Base-by-base conservation (phyloP, 2,797 vertebrate species). In the Lates japonicus region DNA sequence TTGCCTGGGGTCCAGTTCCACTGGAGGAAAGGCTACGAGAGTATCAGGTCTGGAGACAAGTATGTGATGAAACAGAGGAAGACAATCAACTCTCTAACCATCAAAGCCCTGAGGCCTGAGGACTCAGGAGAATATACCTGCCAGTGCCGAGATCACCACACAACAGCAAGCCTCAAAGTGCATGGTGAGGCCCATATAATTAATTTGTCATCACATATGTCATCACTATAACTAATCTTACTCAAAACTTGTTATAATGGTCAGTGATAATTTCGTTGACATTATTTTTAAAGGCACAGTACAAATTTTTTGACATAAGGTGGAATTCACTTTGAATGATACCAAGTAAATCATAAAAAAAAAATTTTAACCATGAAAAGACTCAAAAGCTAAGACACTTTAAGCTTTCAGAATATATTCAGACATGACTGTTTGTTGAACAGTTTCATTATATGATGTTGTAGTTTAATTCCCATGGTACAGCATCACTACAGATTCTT, bases 61-160 rank as follows among this genome's bases (percentile, higher is more conserved):
- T 95, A 96, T 25, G 86, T 94, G 74, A 95, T 96, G 90, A 97
- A 93, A 86, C 88, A 96, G 93, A 94, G 92, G 88, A 96, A 94
- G 52, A 94, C 94, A 0, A 9, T 82, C 29, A 95, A 93, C 68
- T 95, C 95, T 76, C 92, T 97, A 29, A 93, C 92, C 20, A 94
- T 98, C 88, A 95, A 93, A 69, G 76, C 90, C 29, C 74, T 97
- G 83, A 94, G 84, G 19, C 90, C 94, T 16, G 90, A 93, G 7
- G 96, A 96, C 83, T 90, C 94, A 0, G 93, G 94, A 81, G 88
- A 74, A 0, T 94, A 87, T 54, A 91, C 83, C 1, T 94, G 94
- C 76, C 86, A 91, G 57, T 85, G 89, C 58, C 83, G 95, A 73
- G 92, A 96, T 4, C 92, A 97, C 83, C 90, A 76, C 72, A 97